These are phyloP conservation scores for Amyelois transitella DNA, from an alignment of 1,140 invertebrate genomes.

Conservation along the genomic window DNA sequence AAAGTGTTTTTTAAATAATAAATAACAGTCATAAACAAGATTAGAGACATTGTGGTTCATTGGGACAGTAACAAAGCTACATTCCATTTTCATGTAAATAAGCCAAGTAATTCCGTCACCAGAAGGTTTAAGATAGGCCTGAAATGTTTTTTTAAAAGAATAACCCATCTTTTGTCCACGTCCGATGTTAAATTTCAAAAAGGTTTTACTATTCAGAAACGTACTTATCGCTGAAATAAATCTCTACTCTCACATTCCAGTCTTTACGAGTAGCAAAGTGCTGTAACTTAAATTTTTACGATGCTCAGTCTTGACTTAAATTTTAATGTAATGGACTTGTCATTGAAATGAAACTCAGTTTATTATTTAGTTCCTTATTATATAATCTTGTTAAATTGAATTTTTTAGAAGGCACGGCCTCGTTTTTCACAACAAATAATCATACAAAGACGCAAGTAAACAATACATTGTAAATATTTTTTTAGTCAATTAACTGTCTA, in stretches of 20 bases:
- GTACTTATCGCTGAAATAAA: constrained; percentile 13
- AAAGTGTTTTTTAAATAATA: too few species aligned
- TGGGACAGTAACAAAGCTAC: not conserved
- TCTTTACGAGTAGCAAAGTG: constrained; percentile 9
- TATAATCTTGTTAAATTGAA: too few species aligned
- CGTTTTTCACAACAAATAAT: too few species aligned
- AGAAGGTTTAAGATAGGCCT: not conserved
- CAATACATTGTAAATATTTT: too few species aligned
- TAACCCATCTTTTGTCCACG: not conserved
- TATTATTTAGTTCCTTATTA: too few species aligned
- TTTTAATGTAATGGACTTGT: constrained; percentile 2
- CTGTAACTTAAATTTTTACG: constrained; percentile 18
- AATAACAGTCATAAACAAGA: too few species aligned
- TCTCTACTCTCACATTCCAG: constrained; percentile 5
- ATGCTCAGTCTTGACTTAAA: not conserved
- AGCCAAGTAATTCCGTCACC: too few species aligned
- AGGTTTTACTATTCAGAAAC: not conserved
- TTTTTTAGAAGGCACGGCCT: too few species aligned
- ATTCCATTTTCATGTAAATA: not conserved
- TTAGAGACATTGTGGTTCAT: not conserved
- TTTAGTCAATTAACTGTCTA: too few species aligned
- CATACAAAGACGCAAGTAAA: too few species aligned
- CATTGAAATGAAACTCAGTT: not conserved
- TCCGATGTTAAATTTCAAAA: not conserved
- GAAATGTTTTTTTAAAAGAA: not conserved